Base-by-base conservation (phyloP, 1,140 invertebrate species). In the Octopus sinensis region DNA sequence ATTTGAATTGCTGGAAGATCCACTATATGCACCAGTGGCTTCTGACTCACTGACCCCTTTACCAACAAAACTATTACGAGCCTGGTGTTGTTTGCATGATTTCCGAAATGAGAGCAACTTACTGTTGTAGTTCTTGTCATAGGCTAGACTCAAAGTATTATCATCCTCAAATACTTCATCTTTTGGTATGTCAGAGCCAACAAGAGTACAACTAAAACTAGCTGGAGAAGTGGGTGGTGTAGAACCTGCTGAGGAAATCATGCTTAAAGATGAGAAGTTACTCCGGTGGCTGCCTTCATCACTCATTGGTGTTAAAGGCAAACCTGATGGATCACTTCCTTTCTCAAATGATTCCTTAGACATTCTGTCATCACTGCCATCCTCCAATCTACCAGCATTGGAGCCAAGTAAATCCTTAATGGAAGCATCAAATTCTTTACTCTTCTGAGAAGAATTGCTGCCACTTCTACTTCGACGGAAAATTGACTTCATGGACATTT, bases 401-500 rank as follows among this genome's bases (percentile, higher is more conserved):
- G 68, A 73, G 68, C 68, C 13, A n/a, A 73, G 30, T 43, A 43
- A 43, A 43, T 43, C 30, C 30, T 43, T 43, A 43, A 43, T 43
- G 30, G 30, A 43, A 23, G 17, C 13, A 13, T 73, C 68, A 73
- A 53, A 77, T 51, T 77, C 76, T 53, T 77, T 77, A 23, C 76
- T 51, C 52, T 77, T 77, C 76, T 43, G 76, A 77, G 76, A 51
- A 13, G 76, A 51, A 77, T 77, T 77, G 7, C 76, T 77, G 6
- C 52, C 52, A 17, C 76, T 77, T 17, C 76, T 17, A 51, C 76
- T 77, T 51, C 76, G 76, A 51, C 76, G 30, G 52, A 77, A 77
- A 53, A 77, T 77, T 13, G 76, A 17, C 17, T 77, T 77, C 76
- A 77, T 53, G 52, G 76, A 77, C 76, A 77, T 77, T 77, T 77